These are phyloP conservation scores for Ochropleura plecta DNA, from an alignment of 2,888 invertebrate genomes.

Conservation along the genomic window DNA sequence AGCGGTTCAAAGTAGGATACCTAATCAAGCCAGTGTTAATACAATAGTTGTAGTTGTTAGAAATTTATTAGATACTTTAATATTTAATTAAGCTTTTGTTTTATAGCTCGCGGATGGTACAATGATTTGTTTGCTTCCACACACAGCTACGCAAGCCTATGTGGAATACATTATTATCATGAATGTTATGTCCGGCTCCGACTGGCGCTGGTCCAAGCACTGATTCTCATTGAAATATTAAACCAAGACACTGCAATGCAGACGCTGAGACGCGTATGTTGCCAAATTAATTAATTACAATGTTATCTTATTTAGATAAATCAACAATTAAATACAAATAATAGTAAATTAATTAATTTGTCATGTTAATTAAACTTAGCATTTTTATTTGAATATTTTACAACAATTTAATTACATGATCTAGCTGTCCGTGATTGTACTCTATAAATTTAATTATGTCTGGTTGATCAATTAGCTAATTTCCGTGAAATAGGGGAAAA, in stretches of 20 bases:
- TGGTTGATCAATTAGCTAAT: conserved; percentile 18
- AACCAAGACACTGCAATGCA: conserved; percentile 88
- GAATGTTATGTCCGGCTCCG: conserved; percentile 67
- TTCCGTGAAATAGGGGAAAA: conserved; percentile 2
- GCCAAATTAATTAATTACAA: conserved; percentile 76
- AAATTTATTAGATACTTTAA: conserved; percentile 13
- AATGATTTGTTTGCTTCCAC: conserved; percentile 50
- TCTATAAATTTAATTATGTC: conserved; percentile 21
- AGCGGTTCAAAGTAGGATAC: conserved; percentile 23
- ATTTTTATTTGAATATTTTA: not conserved
- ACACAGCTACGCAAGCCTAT: conserved; percentile 33
- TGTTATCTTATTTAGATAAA: conserved; percentile 6
- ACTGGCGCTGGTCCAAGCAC: conserved; percentile 86
- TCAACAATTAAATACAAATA: conserved; percentile 27
- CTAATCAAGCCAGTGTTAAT: conserved; percentile 22
- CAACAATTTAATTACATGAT: conserved; percentile 4
- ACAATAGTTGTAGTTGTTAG: conserved; percentile 28
- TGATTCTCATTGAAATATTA: conserved; percentile 90
- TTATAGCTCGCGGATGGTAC: conserved; percentile 15
- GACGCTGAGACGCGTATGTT: conserved; percentile 80
- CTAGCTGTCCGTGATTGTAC: conserved; percentile 30
- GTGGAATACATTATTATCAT: conserved; percentile 67
- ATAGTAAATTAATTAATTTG: conserved; percentile 9
- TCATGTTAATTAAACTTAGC: conserved; percentile 3
- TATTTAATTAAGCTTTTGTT: conserved; percentile 43